Evolutionary conservation across 2,888 invertebrate species (phyloP).

Genomic region (Gibbula magus): DNA sequence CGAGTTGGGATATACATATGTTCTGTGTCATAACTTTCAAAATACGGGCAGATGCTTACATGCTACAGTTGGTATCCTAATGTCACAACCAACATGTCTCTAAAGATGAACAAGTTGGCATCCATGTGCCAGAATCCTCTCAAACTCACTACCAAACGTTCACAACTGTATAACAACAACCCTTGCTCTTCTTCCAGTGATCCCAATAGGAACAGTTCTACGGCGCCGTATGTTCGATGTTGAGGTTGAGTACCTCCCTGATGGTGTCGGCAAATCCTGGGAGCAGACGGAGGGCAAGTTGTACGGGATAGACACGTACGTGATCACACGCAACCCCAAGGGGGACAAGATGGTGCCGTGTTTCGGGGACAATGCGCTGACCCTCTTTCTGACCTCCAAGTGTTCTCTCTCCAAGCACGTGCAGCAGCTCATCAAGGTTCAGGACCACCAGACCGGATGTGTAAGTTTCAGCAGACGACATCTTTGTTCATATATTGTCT

Average conservation of each 20-base stretch:
- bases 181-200: constrained; percentile 45
- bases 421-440: constrained; percentile 58
- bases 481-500: not conserved
- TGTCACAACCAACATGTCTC: no score
- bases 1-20: no score
- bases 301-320: constrained; percentile 60
- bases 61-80: no score
- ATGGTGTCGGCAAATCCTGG: constrained; percentile 43
- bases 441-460: constrained; percentile 53
- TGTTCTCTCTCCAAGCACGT: constrained; percentile 60
- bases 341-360: constrained; percentile 47
- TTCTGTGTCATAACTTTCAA: no score
- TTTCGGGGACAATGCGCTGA: constrained; percentile 57
- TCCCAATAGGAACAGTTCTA: constrained; percentile 53
- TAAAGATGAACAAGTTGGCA: no score
- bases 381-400: constrained; percentile 55
- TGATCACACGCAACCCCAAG: constrained; percentile 52
- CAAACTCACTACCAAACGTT: no score
- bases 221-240: constrained; percentile 56
- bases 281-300: constrained; percentile 46
- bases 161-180: not conserved
- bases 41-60: no score
- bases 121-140: no score
- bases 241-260: constrained; percentile 55
- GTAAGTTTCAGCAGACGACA: constrained; percentile 49